Base-by-base conservation (phyloP, 2,113 vertebrate species). In the Gasterosteus aculeatus region DNA sequence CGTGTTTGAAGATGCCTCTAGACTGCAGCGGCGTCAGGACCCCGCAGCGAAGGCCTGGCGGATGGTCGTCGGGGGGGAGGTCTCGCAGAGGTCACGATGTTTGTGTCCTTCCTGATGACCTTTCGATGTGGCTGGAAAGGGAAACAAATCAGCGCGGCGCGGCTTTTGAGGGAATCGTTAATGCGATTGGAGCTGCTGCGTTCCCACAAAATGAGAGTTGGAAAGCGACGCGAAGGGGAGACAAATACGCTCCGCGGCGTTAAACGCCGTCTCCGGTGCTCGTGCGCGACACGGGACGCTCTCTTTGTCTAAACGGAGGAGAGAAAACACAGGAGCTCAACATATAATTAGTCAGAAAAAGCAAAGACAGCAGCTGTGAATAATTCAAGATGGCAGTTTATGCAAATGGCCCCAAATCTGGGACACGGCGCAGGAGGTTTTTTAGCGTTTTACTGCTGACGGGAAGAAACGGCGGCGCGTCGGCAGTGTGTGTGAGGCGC, bases 321-420 rank as follows among this genome's bases (percentile, higher is more conserved):
- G 82, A 59, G 29, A 77, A 85, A 83, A 85, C 85, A 78, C 64
- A 62, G 71, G 46, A 84, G 76, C 77, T 85, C 65, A 83, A 91
- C 91, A 83, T 91, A 88, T 90, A 91, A 92, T 93, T 92, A 91
- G 87, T 90, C 73, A 86, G 87, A 89, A 90, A 42, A 91, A 91
- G 85, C 88, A 57, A 80, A 83, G 88, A 90, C 84, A 80, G 87
- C 88, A 87, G 90, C 87, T 89, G 88, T 92, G 87, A 92, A 91
- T 92, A 91, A 91, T 92, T 93, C 83, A 91, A 85, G 75, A 85
- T 91, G 85, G 90, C 88, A 90, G 74, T 91, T 92, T 90, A 92
- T 92, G 91, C 90, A 92, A 92, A 93, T 90, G 76, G 80, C 74
- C 79, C 22, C 72, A 87, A 91, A 92, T 89, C 81, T 92, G 81